A percentile compares a stretch with the other conserved stretches of the same genome.
These are phyloP conservation scores for Suillia variegata DNA, from an alignment of 2,888 invertebrate species.

Conservation along the genomic window DNA sequence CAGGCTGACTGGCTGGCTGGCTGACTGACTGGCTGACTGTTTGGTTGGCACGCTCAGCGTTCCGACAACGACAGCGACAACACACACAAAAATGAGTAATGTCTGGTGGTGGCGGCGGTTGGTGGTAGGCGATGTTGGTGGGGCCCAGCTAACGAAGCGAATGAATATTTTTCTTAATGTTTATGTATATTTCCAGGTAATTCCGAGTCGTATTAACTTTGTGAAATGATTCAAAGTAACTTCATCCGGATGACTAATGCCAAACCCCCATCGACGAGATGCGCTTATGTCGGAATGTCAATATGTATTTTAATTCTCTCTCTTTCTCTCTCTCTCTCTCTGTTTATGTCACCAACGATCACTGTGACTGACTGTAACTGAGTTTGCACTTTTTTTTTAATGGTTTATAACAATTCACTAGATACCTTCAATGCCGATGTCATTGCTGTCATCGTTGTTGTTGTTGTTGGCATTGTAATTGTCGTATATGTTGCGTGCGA, in stretches of 20 bases:
- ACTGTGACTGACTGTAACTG: not conserved
- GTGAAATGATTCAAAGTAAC: not conserved
- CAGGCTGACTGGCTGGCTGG: too few species aligned
- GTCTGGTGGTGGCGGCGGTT: not conserved
- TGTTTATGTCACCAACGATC: too few species aligned
- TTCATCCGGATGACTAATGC: conserved; percentile 1
- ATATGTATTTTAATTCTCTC: too few species aligned
- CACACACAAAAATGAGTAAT: not conserved
- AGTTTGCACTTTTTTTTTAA: too few species aligned
- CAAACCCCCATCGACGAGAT: too few species aligned
- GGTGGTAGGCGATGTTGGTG: too few species aligned
- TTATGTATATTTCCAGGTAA: not conserved
- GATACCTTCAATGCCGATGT: not conserved
- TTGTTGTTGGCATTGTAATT: not conserved
- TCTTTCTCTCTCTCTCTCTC: too few species aligned
- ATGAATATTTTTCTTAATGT: not conserved
- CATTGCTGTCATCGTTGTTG: not conserved
- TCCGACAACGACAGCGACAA: not conserved
- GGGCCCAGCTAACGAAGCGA: too few species aligned
- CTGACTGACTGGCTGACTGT: too few species aligned
- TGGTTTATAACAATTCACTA: too few species aligned
- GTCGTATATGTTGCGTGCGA: conserved; percentile 28
- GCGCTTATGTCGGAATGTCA: too few species aligned
- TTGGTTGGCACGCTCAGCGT: too few species aligned
- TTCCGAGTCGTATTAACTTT: not conserved